These are phyloP conservation scores for Loriculus beryllinus DNA, from an alignment of 2,797 vertebrate species.

Conservation along the genomic window DNA sequence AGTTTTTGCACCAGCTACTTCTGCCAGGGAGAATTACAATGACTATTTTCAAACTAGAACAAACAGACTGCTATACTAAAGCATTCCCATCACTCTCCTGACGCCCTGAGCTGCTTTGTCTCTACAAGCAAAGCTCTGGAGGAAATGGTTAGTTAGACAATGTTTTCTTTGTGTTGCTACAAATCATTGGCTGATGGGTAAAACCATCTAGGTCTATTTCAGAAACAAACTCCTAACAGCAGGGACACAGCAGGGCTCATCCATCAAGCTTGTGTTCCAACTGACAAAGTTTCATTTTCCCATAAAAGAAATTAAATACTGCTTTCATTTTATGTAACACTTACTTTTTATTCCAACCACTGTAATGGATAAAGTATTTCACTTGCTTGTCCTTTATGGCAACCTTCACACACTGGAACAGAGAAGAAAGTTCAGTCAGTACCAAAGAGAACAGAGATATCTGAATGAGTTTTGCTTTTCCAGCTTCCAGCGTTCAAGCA, in stretches of 20 bases:
- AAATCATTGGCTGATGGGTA: neutral
- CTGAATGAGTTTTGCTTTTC: neutral
- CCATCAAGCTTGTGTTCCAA: neutral
- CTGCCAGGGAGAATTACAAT: neutral
- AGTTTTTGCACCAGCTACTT: neutral
- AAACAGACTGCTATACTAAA: neutral
- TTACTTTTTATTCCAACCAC: constrained; percentile 99
- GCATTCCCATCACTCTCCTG: neutral
- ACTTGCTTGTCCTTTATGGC: constrained; percentile 99
- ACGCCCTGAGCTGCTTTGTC: neutral
- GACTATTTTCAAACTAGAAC: neutral
- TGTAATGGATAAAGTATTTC: constrained; percentile 99
- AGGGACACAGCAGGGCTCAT: neutral
- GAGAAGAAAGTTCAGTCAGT: constrained; percentile 41
- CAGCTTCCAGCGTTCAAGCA: neutral
- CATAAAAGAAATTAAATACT: neutral
- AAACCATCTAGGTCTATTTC: accelerated
- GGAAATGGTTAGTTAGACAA: neutral
- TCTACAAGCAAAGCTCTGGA: neutral
- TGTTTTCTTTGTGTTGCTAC: neutral
- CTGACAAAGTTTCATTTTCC: neutral
- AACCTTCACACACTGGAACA: constrained; percentile 94
- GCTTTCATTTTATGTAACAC: constrained; percentile 62
- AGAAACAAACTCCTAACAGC: neutral
- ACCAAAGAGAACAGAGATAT: neutral